Percentiles rank a stretch among this genome's conserved stretches.
Conservation (phyloP, 2,797 vertebrate species). For the Phrynocephalus vlangalii region DNA sequence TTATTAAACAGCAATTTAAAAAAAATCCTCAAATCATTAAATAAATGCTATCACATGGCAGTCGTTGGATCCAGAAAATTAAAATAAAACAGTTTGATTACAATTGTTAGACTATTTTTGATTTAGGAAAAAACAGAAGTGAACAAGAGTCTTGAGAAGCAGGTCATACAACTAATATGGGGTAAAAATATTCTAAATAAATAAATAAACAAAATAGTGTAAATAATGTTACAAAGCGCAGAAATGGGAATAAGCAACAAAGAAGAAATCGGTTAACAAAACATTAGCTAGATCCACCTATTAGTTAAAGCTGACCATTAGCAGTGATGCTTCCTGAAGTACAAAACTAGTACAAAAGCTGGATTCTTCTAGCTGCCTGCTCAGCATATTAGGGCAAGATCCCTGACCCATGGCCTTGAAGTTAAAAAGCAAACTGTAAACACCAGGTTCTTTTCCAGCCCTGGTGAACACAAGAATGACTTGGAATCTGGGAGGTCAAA, state of each 20-base stretch:
- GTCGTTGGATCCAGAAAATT: conserved; percentile 23
- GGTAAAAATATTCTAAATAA: too few species aligned
- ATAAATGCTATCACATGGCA: background rate
- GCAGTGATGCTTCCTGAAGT: too few species aligned
- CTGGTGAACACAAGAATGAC: background rate
- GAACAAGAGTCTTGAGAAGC: conserved; percentile 3
- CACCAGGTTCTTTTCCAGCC: background rate
- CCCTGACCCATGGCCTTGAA: too few species aligned
- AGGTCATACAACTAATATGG: background rate
- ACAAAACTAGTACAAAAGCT: too few species aligned
- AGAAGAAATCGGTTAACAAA: background rate
- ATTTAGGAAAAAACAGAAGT: conserved; percentile 2
- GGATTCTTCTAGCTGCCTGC: too few species aligned
- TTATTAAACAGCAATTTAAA: conserved; percentile 23
- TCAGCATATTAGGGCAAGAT: too few species aligned
- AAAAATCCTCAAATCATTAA: conserved; percentile 15
- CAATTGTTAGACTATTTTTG: conserved; percentile 28
- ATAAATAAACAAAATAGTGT: background rate
- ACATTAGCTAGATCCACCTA: too few species aligned
- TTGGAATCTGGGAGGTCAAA: background rate
- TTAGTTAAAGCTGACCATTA: too few species aligned
- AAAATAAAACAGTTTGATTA: conserved; percentile 7
- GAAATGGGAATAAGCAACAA: background rate
- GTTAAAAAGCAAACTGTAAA: background rate
- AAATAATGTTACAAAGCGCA: background rate